Base-by-base conservation (phyloP, 2,888 invertebrate species). In the Ommatoiulus sabulosus region DNA sequence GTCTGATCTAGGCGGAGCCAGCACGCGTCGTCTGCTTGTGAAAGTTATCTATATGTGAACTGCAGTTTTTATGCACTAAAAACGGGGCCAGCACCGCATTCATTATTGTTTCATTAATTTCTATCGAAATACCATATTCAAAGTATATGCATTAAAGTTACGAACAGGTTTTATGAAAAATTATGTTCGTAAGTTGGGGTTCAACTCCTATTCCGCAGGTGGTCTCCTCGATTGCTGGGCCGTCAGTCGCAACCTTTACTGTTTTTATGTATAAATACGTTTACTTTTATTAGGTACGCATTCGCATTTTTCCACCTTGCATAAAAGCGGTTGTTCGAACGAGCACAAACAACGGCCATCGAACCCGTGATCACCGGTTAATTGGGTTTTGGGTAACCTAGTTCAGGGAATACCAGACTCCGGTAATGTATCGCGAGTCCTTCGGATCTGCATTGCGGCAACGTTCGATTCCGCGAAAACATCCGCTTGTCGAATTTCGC, bases 281-380 rank as follows among this genome's bases (percentile, higher is more conserved):
- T 15, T n/a, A 72, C 24, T 72, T 72, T n/a, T n/a, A n/a, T n/a
- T n/a, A n/a, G 24, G 20, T 20, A 72, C 24, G 24, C 72, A 72
- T 72, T 72, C 1, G 72, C 72, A 72, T 72, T 72, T 72, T 17
- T 72, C 24, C 72, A 72, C 7, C 4, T 20, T 20, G 3, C 24
- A 24, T 6, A 46, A 46, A 72, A 24, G 72, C 72, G n/a, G 72
- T 8, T 72, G 24, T 24, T 3, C 72, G 20, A 72, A 72, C 72
- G 72, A 72, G 72, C 72, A 72, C 72, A 24, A 0, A 10, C 72
- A 72, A 72, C 72, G 72, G 72, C 72, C 72, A 24, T 72, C 24
- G 72, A 72, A 72, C 72, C n/a, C 72, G 72, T 72, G 72, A 72
- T 72, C 72, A 8, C 24, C 72, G 72, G 72, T 72, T 72, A 72